Evolutionary conservation across 2,888 invertebrate species (phyloP), one percentile per base, ranked within the genome.

Genomic region (Tetragnatha montana): DNA sequence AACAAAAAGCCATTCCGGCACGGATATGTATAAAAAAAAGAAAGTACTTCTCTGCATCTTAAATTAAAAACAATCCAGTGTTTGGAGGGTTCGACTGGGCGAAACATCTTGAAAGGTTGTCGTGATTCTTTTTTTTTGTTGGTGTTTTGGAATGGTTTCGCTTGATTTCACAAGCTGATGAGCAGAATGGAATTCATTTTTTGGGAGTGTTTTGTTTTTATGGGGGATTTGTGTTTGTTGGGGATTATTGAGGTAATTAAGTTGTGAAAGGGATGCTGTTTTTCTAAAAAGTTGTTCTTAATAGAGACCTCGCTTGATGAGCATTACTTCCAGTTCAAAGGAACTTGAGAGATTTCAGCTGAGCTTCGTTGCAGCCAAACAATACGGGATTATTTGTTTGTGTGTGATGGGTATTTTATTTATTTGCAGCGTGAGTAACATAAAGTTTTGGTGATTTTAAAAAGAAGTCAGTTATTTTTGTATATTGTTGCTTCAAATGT

Each of bases 31-130:
- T n/a, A n/a, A 35, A 35, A 35, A 35, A 35, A 8, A 60, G 12
- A 10, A 60, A 78, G 8, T 17, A 22, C 21, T 8, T 22, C 17
- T 78, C 60, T 78, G 68, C 22, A 60, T 60, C 22, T 60, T 78
- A 60, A 78, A 78, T 78, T 78, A 78, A 78, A 78, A 78, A 60
- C 78, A 50, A 78, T 78, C 21, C 78, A 78, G 12, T 21, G 60
- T 17, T 19, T 17, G 60, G 60, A 60, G 60, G 10, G 6, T 60
- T 60, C 10, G 60, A 4, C 10, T 17, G 60, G 12, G 60, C 17
- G 17, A 60, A 60, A 10, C 60, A 60, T 17, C 60, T 60, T 60
- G 60, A 60, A 60, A 60, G 60, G 60, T 60, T 60, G 60, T 60
- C 60, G 8, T 60, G 60, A 60, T 60, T 60, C 60, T 60, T 60